phyloP scores from a whole-genome alignment of 1,140 invertebrate genomes.

The Whitmania pigra region DNA sequence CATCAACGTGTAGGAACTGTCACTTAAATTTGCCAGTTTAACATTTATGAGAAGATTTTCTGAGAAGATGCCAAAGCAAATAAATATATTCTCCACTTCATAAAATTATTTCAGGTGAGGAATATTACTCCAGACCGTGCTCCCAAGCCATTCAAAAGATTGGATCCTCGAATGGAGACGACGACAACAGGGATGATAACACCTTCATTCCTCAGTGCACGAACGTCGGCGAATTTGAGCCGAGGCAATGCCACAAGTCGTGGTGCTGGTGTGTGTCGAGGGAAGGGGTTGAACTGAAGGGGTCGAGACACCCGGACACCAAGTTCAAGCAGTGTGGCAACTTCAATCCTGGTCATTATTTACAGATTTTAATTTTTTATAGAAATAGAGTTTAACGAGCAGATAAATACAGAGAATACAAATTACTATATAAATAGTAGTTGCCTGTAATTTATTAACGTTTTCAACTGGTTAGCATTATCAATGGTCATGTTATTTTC shows the following conservation, averaged over 20 bases:
- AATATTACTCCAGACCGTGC: not conserved
- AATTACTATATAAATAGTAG: no score
- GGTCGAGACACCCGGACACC: not conserved
- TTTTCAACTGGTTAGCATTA: not conserved
- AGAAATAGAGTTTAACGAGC: not conserved
- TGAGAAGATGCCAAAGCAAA: not conserved
- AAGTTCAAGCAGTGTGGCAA: not conserved
- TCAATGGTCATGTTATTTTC: no score
- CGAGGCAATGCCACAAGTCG: not conserved
- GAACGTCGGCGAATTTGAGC: not conserved
- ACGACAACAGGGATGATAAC: not conserved
- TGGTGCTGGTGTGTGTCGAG: not conserved
- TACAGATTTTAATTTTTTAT: not conserved
- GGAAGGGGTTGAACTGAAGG: not conserved
- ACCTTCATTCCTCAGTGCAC: not conserved
- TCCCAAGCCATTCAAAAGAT: not conserved
- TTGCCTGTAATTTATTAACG: not conserved
- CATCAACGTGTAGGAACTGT: not conserved
- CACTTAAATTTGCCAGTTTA: not conserved
- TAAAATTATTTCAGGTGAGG: not conserved
- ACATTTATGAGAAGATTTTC: not conserved
- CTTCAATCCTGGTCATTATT: conserved; percentile 4
- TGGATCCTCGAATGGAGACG: not conserved
- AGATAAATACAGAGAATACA: no score
- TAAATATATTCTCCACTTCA: not conserved